Conservation (phyloP, 2,888 invertebrate genomes). For the Latrodectus elegans region DNA sequence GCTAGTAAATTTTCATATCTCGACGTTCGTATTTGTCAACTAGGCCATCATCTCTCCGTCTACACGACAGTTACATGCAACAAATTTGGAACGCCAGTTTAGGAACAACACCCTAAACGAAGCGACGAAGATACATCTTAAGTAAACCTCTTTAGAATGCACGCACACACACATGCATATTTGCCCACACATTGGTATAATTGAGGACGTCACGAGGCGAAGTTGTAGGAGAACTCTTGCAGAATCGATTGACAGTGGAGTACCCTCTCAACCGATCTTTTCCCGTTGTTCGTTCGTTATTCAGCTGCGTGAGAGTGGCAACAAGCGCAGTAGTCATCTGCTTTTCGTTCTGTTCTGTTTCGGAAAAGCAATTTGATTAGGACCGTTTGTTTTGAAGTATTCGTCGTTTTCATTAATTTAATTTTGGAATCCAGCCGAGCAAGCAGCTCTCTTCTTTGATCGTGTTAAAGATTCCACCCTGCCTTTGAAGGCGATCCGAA, state of each 20-base stretch:
- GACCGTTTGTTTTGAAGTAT: background rate
- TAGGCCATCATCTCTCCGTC: background rate
- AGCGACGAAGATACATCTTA: constrained; percentile 18
- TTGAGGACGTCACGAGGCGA: constrained; percentile 34
- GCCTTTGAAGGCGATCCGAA: too few species aligned
- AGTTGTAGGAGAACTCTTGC: background rate
- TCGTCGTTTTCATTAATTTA: constrained; percentile 5
- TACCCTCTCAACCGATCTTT: background rate
- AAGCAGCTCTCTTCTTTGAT: too few species aligned
- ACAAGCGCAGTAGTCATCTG: background rate
- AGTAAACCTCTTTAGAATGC: constrained; percentile 25
- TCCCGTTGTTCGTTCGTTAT: background rate
- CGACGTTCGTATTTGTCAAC: background rate
- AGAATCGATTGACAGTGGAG: constrained; percentile 1
- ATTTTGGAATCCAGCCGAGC: background rate
- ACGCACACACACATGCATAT: constrained; percentile 28
- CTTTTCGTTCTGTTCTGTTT: background rate
- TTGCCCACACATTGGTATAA: constrained; percentile 11
- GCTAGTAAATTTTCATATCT: background rate
- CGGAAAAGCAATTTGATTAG: background rate
- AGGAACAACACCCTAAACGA: constrained; percentile 13
- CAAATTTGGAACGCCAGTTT: background rate
- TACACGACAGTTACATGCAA: constrained; percentile 18
- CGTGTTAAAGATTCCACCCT: too few species aligned
- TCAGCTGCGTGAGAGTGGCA: background rate